Evolutionary conservation across 2,113 vertebrate genomes (phyloP).

Genomic region (Mesoclemmys tuberculata): DNA sequence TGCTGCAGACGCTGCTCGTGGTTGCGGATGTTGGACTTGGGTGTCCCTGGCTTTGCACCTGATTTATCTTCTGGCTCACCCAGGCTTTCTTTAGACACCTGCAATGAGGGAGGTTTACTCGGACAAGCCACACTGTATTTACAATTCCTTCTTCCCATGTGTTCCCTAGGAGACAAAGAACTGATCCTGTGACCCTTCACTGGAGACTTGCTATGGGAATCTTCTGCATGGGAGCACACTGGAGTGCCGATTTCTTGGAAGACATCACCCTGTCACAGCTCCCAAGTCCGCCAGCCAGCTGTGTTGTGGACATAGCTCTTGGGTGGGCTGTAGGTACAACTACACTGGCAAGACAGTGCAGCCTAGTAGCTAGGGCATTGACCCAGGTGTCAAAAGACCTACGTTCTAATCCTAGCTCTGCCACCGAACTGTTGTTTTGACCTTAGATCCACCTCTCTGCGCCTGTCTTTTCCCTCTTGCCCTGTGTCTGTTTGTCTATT

Average conservation of each 20-base stretch:
- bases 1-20: slow-evolving; percentile 88
- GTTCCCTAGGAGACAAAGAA: neutral
- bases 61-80: fast-evolving
- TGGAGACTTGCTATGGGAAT: neutral
- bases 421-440: neutral
- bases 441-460: neutral
- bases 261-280: neutral
- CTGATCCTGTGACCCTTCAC: neutral
- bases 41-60: fast-evolving
- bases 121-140: neutral
- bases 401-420: neutral
- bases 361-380: neutral
- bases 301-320: neutral
- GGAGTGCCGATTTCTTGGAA: neutral
- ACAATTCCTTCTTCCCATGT: neutral
- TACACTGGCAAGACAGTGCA: neutral
- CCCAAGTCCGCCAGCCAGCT: neutral
- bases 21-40: slow-evolving; percentile 49
- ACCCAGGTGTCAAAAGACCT: neutral
- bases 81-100: neutral
- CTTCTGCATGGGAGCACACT: neutral
- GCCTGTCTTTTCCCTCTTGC: neutral
- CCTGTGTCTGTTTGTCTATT: neutral
- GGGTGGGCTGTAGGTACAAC: neutral
- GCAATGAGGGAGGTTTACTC: neutral